A percentile compares a stretch with the other conserved stretches of the same genome.
Conservation (phyloP, 1,140 invertebrate species). For the Semibalanus balanoides region DNA sequence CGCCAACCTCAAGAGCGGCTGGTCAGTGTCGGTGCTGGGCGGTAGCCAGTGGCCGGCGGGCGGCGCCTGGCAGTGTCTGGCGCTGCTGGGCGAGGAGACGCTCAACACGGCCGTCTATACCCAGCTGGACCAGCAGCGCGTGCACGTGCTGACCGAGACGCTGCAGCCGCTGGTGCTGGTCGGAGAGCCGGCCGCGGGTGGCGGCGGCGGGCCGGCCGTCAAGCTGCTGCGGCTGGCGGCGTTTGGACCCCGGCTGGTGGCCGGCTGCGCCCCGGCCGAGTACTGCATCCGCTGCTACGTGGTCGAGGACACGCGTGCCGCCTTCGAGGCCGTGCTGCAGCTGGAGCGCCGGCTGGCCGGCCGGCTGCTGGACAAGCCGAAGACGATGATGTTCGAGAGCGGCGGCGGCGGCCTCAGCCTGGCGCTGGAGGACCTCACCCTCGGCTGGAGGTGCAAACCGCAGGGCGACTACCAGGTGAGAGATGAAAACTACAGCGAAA, state of each 20-base stretch:
- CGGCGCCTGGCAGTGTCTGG: background rate
- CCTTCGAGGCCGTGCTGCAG: conserved; percentile 20
- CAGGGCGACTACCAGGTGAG: conserved; percentile 48
- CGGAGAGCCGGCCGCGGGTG: background rate
- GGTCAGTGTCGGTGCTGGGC: background rate
- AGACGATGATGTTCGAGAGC: conserved; percentile 72
- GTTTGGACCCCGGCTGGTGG: background rate
- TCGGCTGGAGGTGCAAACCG: conserved; percentile 71
- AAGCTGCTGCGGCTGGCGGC: background rate
- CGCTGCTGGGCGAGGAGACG: background rate
- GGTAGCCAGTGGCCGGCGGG: background rate
- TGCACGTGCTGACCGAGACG: background rate
- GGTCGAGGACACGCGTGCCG: background rate
- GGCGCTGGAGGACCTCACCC: conserved; percentile 63
- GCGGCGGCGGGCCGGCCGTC: background rate
- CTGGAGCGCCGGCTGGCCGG: conserved; percentile 68
- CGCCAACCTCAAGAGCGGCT: background rate
- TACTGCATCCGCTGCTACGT: background rate
- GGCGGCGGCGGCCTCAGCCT: conserved; percentile 71
- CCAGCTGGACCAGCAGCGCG: background rate
- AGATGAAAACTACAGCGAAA: background rate
- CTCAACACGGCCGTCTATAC: background rate
- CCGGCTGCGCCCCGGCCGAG: background rate
- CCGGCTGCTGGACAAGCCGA: conserved; percentile 67
- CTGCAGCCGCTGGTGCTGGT: background rate